Evolutionary conservation across 2,888 invertebrate species (phyloP), one percentile per base, ranked within the genome.

Genomic region (Plebejus anna): DNA sequence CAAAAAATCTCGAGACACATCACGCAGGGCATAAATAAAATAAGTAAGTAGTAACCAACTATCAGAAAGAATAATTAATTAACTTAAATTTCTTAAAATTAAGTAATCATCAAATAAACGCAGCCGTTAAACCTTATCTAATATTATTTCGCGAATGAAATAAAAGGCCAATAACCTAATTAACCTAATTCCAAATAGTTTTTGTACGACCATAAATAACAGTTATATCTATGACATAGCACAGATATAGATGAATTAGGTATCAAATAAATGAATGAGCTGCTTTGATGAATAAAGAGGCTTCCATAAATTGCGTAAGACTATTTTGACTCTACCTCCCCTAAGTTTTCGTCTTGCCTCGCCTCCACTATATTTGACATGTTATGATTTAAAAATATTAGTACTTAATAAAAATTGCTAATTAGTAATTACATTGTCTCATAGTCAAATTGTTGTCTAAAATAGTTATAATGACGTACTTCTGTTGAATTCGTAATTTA

Each of bases 211-310:
- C 83, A 80, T 84, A 80, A 81, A 81, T 81, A 80, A 79, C 76
- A 80, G 80, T 79, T 82, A 81, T 81, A 81, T 81, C 79, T 78
- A 66, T 78, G 78, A 81, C 81, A 78, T 80, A 84, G 85, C 84
- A 83, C 78, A 80, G 81, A 85, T 84, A 83, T 85, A 82, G 82
- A 80, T 79, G 79, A 82, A 86, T 85, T 84, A n/a, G n/a, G n/a
- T n/a, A 84, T 82, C 79, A 80, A 83, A 84, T 82, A 84, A 80
- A 84, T 84, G 81, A 83, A 85, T 83, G 82, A 82, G 82, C 80
- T 79, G 79, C 79, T 79, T 80, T 77, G 79, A 81, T 81, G 79
- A 77, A 80, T 72, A 16, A 55, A 55, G 55, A 16, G 51, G 51
- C 16, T 13, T 55, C 2, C 51, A 55, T 55, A 55, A 55, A 55